Percentiles rank a stretch among this genome's conserved stretches.
phyloP scores from a whole-genome alignment of 2,113 vertebrate genomes.

The Ceratotherium simum region DNA sequence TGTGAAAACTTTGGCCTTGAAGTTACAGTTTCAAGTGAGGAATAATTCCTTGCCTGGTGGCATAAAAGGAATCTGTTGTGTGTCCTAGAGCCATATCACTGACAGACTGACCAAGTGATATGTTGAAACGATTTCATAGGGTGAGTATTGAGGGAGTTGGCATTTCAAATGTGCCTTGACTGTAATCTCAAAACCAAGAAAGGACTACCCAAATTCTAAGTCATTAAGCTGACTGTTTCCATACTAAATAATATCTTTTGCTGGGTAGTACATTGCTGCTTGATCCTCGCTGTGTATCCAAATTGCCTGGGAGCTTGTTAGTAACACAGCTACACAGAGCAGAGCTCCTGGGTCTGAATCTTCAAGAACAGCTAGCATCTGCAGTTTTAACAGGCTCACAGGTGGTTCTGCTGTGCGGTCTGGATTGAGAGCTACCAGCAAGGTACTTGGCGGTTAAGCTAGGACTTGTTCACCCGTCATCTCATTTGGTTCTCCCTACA shows the following conservation, averaged over 20 bases:
- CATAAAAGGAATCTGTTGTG: constrained; percentile 56
- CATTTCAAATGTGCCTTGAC: neutral
- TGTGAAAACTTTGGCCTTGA: constrained; percentile 62
- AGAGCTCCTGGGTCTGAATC: neutral
- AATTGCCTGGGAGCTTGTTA: neutral
- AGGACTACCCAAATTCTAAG: neutral
- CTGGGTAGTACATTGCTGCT: neutral
- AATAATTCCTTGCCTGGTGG: constrained; percentile 52
- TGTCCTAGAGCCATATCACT: neutral
- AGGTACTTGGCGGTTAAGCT: neutral
- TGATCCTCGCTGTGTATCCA: neutral
- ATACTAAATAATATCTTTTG: neutral
- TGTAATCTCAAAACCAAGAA: constrained; percentile 33
- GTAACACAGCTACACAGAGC: neutral
- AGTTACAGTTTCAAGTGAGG: constrained; percentile 61
- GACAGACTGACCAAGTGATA: constrained; percentile 30
- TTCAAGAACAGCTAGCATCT: neutral
- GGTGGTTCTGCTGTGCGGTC: neutral
- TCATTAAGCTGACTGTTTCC: neutral
- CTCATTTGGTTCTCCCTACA: neutral
- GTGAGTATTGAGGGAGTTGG: neutral
- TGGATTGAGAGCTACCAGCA: neutral
- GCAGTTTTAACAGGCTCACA: neutral
- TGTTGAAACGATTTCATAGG: constrained; percentile 7
- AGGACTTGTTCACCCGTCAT: neutral